Evolutionary conservation across 2,797 vertebrate species (phyloP).

Genomic region (Acestrorhynchus altus): DNA sequence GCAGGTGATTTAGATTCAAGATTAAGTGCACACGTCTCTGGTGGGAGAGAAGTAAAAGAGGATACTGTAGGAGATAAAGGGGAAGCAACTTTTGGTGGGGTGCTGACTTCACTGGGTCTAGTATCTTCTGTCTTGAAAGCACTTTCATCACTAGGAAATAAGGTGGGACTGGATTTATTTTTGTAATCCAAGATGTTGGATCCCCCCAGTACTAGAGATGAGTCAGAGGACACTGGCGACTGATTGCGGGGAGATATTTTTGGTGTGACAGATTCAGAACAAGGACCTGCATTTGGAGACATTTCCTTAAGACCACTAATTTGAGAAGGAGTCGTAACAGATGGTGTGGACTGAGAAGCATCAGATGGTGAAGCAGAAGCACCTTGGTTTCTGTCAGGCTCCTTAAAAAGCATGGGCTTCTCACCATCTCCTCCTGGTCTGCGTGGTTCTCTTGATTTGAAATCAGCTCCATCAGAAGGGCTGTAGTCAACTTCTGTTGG

Average conservation of each 20-base stretch:
- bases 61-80: conserved; percentile 76
- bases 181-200: conserved; percentile 51
- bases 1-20: conserved; percentile 77
- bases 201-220: conserved; percentile 64
- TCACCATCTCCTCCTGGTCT: conserved; percentile 73
- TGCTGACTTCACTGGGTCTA: conserved; percentile 63
- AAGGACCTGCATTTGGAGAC: conserved; percentile 59
- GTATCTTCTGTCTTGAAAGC: conserved; percentile 56
- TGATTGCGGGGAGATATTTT: conserved; percentile 71
- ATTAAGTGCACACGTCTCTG: conserved; percentile 60
- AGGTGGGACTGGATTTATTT: conserved; percentile 61
- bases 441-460: conserved; percentile 72
- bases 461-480: conserved; percentile 82
- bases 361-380: conserved; percentile 91
- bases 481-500: conserved; percentile 95
- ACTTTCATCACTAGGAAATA: conserved; percentile 51
- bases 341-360: conserved; percentile 91
- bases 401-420: conserved; percentile 83
- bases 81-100: conserved; percentile 68
- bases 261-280: conserved; percentile 68
- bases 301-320: conserved; percentile 75
- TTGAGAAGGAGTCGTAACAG: conserved; percentile 91
- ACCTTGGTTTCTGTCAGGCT: conserved; percentile 82
- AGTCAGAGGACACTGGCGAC: conserved; percentile 72
- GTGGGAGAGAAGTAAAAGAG: conserved; percentile 70